phyloP scores from a whole-genome alignment of 2,113 vertebrate species.

The Colistium nudipinnis region DNA sequence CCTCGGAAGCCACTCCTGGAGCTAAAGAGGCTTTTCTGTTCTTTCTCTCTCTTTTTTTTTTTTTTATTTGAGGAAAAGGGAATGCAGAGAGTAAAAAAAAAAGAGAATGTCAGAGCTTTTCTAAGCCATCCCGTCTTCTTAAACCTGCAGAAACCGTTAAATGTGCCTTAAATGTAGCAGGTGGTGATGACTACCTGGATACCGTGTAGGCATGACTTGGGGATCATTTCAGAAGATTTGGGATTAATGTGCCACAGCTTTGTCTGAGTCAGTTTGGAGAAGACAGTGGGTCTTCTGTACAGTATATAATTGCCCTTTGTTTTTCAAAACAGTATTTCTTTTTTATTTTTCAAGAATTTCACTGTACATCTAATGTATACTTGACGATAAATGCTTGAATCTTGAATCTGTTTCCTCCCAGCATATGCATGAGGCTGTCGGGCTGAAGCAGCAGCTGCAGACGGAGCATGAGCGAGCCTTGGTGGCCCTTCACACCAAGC shows the following conservation, averaged over 20 bases:
- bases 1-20: conserved; percentile 66
- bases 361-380: too few species aligned
- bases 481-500: conserved; percentile 90
- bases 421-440: conserved; percentile 92
- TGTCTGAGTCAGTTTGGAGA: conserved; percentile 34
- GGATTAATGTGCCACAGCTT: conserved; percentile 35
- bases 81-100: conserved; percentile 44
- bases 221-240: conserved; percentile 59
- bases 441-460: conserved; percentile 91
- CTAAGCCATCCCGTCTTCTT: conserved; percentile 67
- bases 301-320: too few species aligned
- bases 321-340: too few species aligned
- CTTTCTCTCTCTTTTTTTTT: conserved; percentile 30
- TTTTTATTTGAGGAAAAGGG: conserved; percentile 38
- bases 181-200: conserved; percentile 42
- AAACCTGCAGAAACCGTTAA: conserved; percentile 58
- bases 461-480: conserved; percentile 93
- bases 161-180: conserved; percentile 55
- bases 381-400: not conserved
- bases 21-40: conserved; percentile 72
- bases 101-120: conserved; percentile 64
- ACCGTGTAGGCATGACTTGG: conserved; percentile 51
- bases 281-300: not conserved
- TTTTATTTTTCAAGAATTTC: too few species aligned
- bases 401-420: conserved; percentile 60